phyloP scores from a whole-genome alignment of 1,140 invertebrate species.

The Heliconius melpomene region DNA sequence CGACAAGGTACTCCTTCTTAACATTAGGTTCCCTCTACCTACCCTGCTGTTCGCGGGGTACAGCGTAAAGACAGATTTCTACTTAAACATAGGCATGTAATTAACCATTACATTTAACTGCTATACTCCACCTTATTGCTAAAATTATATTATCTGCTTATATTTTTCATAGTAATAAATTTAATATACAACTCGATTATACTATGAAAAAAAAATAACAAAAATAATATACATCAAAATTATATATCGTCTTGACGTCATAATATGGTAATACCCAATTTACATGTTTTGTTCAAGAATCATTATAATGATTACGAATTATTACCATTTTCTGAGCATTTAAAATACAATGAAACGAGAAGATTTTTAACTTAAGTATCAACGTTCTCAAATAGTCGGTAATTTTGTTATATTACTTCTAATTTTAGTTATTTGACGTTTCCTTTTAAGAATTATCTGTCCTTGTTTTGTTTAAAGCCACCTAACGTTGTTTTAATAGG shows the following conservation, averaged over 20 bases:
- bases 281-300: constrained; percentile 3
- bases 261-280: not conserved
- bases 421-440: constrained; percentile 5
- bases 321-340: not conserved
- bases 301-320: not conserved
- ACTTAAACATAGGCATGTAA: no score
- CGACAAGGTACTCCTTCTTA: no score
- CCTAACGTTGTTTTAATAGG: not conserved
- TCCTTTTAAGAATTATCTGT: not conserved
- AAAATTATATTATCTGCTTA: no score
- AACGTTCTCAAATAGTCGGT: constrained; percentile 4
- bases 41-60: no score
- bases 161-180: no score
- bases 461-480: not conserved
- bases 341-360: constrained; percentile 6
- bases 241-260: not conserved
- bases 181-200: not conserved
- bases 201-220: not conserved
- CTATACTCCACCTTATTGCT: no score
- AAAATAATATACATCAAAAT: not conserved
- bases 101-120: no score
- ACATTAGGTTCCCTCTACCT: no score
- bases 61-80: no score
- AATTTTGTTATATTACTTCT: not conserved
- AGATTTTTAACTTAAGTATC: not conserved